A percentile compares a stretch with the other conserved stretches of the same genome.
These are phyloP conservation scores for Lithophane leautieri DNA, from an alignment of 2,888 invertebrate species.

Conservation along the genomic window DNA sequence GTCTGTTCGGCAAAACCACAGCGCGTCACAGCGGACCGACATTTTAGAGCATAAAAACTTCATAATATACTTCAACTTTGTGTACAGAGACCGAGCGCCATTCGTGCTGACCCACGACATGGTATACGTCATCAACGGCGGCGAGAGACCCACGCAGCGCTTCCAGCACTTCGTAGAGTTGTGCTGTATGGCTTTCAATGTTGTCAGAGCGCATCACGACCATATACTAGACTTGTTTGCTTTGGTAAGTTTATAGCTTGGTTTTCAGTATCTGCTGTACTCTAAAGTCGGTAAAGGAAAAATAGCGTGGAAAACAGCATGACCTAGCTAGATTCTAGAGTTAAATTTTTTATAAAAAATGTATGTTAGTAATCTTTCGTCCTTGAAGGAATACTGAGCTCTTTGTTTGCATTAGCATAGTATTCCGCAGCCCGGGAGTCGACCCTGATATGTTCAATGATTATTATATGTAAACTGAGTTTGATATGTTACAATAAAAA, in stretches of 20 bases:
- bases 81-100: constrained; percentile 97
- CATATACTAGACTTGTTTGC: constrained; percentile 97
- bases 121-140: constrained; percentile 99
- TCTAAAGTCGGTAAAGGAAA: too few relatives aligned
- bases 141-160: constrained; percentile 97
- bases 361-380: too few relatives aligned
- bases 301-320: too few relatives aligned
- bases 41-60: not conserved
- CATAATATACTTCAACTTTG: not conserved
- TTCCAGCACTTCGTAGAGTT: constrained; percentile 99
- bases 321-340: too few relatives aligned
- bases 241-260: constrained; percentile 90
- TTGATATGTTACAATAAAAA: too few relatives aligned
- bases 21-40: not conserved
- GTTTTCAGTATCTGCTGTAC: not conserved
- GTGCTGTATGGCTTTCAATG: constrained; percentile 99
- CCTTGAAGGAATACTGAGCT: too few relatives aligned
- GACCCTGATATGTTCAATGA: too few relatives aligned
- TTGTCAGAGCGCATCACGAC: constrained; percentile 97
- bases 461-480: too few relatives aligned
- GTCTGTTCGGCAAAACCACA: not conserved
- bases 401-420: too few relatives aligned
- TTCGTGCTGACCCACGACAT: constrained; percentile 99
- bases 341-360: too few relatives aligned
- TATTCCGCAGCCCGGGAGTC: too few relatives aligned